Evolutionary conservation across 1,140 invertebrate species (phyloP), one percentile per base, ranked within the genome.

Genomic region (Mya arenaria): DNA sequence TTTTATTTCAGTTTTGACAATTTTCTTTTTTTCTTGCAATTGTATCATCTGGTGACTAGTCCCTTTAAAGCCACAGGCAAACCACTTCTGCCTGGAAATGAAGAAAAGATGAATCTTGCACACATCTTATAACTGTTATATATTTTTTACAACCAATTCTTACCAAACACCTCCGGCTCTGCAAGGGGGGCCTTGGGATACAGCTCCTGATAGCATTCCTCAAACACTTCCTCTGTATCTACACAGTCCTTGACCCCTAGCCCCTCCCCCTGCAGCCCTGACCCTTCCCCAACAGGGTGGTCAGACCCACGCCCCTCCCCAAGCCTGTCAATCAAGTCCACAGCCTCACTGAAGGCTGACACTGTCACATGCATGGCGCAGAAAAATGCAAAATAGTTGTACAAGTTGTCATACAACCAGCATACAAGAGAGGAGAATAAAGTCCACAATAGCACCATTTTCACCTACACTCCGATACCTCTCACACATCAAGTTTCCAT

Each of bases 351-450:
- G 3, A 71, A 48, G 4, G 73, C 8, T 8, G 62, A 52, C 13
- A 82, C 55, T 6, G 71, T 73, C 0, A 82, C 79, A 66, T 82
- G 72, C 79, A 82, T 82, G 19, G 66, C 79, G 17, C 69, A 82
- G n/a, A 82, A 65, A 48, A 82, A 82, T 39, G 79, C 48, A 44
- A 82, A 82, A 60, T 73, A 82, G 25, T 82, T 58, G 41, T 82
- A 82, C 25, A 82, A 73, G 48, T 82, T 73, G 62, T 66, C 44
- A 65, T 41, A 74, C 5, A 82, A 23, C 79, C 79, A 82, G 34
- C 66, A 65, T 1, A 82, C 15, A 6, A 80, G 34, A 17, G 68
- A 10, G 5, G 77, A 58, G 0, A 80, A 19, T 32, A 71, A 60
- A 15, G 77, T 36, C 8, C 66, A 41, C 8, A 80, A 36, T 28